Evolutionary conservation across 2,888 invertebrate species (phyloP), one percentile per base, ranked within the genome.

Genomic region (Isoperla grammatica): DNA sequence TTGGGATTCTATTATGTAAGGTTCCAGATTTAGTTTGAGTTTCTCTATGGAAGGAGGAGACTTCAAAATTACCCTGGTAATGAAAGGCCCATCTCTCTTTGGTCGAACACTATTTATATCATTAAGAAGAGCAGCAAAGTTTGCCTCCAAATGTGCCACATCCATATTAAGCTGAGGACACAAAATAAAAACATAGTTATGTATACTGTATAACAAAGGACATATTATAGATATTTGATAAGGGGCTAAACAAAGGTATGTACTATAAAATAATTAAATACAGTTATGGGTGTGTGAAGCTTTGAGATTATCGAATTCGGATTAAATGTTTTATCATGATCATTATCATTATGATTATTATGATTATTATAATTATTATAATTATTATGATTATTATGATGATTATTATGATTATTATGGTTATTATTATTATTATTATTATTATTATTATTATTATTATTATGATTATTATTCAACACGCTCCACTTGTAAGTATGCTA

Each of bases 121-220:
- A 64, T 81, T 77, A 5, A 93, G 67, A 13, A 91, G 68, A 0
- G 79, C 75, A 49, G 72, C 76, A 64, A 92, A 80, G 71, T 94
- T 94, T 62, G 84, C 86, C 68, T 87, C 87, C 42, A 94, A 75
- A 54, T 84, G 78, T 61, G 81, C 76, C 0, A 74, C 69, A 8
- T 86, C 83, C 91, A 92, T 92, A 66, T 85, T 76, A 42, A 93
- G 71, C 88, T 90, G 72, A 61, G 62, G 61, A 79, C 77, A 60
- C 2, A 12, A n/a, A 19, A 2, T n/a, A n/a, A n/a, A n/a, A n/a
- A n/a, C n/a, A n/a, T n/a, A n/a, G n/a, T n/a, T n/a, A n/a, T n/a
- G n/a, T n/a, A n/a, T n/a, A n/a, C n/a, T n/a, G n/a, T n/a, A 9
- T n/a, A 11, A 46, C 15, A 22, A 20, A 35, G 13, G 4, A 6